Conservation (phyloP, 1,140 invertebrate species). For the Ridgeia piscesae region DNA sequence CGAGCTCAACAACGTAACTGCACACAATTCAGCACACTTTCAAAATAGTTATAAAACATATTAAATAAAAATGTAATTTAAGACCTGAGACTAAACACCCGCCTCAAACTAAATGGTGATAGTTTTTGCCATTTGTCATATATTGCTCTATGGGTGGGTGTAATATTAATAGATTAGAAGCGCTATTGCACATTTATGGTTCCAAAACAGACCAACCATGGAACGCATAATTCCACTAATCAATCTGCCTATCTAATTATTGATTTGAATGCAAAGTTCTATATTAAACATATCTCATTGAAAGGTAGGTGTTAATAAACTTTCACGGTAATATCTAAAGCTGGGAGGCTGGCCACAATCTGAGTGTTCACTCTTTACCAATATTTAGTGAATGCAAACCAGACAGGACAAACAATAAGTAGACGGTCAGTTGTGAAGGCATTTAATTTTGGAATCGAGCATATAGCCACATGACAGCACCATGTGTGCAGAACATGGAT, state of each 20-base stretch:
- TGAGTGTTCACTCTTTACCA: neutral
- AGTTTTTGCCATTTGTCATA: too few species aligned
- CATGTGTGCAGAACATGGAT: neutral
- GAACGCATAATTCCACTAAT: neutral
- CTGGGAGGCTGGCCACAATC: neutral
- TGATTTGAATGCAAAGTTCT: neutral
- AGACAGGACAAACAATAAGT: neutral
- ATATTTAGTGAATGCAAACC: neutral
- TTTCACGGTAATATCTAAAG: neutral
- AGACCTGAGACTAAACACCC: too few species aligned
- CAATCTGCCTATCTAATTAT: neutral
- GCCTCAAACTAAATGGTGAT: too few species aligned
- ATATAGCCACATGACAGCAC: neutral
- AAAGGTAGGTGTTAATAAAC: neutral
- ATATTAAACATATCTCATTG: neutral
- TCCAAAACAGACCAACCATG: neutral
- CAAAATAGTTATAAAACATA: too few species aligned
- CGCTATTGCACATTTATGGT: neutral
- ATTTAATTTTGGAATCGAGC: neutral
- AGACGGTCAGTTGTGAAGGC: neutral
- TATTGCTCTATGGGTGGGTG: too few species aligned
- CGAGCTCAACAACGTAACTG: too few species aligned
- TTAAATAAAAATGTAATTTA: too few species aligned
- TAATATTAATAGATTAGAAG: neutral
- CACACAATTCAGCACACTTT: too few species aligned